Evolutionary conservation across 1,140 invertebrate genomes (phyloP).

Genomic region (Zaprionus ghesquierei): DNA sequence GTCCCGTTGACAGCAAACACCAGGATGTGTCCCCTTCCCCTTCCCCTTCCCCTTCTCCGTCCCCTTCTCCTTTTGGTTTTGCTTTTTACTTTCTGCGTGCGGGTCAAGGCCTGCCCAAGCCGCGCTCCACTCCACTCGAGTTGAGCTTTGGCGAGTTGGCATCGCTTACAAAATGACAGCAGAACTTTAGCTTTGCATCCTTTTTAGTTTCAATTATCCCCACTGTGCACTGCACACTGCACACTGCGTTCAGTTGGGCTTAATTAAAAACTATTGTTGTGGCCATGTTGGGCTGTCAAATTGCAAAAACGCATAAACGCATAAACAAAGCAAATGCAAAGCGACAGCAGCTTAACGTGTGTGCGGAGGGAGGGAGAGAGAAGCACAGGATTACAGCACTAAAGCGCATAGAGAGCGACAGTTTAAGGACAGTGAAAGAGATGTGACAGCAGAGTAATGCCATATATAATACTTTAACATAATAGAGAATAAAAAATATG

Average conservation of each 20-base stretch:
- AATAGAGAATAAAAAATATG: too few species aligned
- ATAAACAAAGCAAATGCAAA: background rate
- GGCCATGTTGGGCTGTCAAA: background rate
- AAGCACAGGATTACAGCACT: background rate
- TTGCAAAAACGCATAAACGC: background rate
- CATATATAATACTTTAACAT: too few species aligned
- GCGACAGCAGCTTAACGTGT: background rate
- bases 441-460: background rate
- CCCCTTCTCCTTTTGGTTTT: too few species aligned
- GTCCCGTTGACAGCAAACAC: constrained; percentile 22
- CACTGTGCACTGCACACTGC: background rate
- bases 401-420: background rate
- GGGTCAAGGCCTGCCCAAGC: constrained; percentile 30
- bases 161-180: constrained; percentile 13
- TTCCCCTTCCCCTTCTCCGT: too few species aligned
- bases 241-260: background rate
- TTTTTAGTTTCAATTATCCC: constrained; percentile 45
- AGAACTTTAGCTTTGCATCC: background rate
- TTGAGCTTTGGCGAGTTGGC: constrained; percentile 2
- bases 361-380: background rate
- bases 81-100: background rate
- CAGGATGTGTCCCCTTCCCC: background rate
- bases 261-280: constrained; percentile 2
- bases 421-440: background rate
- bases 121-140: background rate